Evolutionary conservation across 2,888 invertebrate species (phyloP).

Genomic region (Protophormia terraenovae): DNA sequence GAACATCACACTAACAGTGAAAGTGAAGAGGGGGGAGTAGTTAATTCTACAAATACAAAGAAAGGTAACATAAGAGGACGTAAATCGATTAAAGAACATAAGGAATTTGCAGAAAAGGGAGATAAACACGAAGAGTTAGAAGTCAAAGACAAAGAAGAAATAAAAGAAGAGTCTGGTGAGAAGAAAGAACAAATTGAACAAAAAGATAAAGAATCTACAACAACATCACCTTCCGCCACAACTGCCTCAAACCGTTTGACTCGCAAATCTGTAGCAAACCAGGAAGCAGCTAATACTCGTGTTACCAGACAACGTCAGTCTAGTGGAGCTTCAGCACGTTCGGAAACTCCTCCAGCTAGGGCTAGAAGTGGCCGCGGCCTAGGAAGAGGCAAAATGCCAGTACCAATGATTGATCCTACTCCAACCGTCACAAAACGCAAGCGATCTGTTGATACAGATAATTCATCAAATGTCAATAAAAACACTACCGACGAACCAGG

Average conservation of each 20-base stretch:
- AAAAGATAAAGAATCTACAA: slow-evolving; percentile 62
- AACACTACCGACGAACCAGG: slow-evolving; percentile 68
- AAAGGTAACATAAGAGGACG: slow-evolving; percentile 73
- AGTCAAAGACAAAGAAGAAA: slow-evolving; percentile 38
- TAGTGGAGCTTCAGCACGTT: slow-evolving; percentile 63
- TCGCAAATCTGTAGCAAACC: slow-evolving; percentile 77
- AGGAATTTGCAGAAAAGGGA: slow-evolving; percentile 69
- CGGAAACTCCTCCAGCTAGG: slow-evolving; percentile 71
- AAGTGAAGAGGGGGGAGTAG: slow-evolving; percentile 65
- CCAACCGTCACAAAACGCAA: slow-evolving; percentile 73
- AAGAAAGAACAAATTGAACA: slow-evolving; percentile 45
- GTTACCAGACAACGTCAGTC: slow-evolving; percentile 76
- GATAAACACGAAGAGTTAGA: slow-evolving; percentile 65
- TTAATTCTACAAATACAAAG: slow-evolving; percentile 2
- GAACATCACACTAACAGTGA: slow-evolving; percentile 69
- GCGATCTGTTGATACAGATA: slow-evolving; percentile 73
- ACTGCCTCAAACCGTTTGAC: slow-evolving; percentile 75
- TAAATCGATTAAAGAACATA: slow-evolving; percentile 74
- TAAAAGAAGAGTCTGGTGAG: slow-evolving; percentile 18
- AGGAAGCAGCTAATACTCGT: slow-evolving; percentile 75
- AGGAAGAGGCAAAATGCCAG: slow-evolving; percentile 67
- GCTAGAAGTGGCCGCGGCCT: slow-evolving; percentile 63
- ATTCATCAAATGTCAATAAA: slow-evolving; percentile 30
- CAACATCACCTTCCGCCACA: slow-evolving; percentile 34
- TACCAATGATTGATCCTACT: slow-evolving; percentile 67